phyloP scores from a whole-genome alignment of 2,113 vertebrate genomes.

The Lethenteron camtschaticum region DNA sequence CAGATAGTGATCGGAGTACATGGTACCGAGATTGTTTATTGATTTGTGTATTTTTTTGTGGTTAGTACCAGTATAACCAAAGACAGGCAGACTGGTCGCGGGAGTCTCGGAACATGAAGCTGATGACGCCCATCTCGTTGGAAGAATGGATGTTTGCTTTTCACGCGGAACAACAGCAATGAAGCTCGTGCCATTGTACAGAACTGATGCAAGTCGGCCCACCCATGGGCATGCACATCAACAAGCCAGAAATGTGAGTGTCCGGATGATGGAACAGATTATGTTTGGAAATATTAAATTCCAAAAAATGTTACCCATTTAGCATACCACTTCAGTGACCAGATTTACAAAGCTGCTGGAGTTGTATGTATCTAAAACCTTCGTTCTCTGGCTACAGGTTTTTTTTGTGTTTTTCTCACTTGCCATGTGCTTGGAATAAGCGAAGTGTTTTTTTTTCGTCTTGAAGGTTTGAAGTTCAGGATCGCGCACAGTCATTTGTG shows the following conservation, averaged over 20 bases:
- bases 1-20: not conserved
- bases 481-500: slow-evolving; percentile 10
- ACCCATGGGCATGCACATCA: slow-evolving; percentile 15
- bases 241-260: slow-evolving; percentile 17
- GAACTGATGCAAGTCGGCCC: slow-evolving; percentile 16
- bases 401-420: too few relatives aligned
- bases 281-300: too few relatives aligned
- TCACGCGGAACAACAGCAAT: slow-evolving; percentile 11
- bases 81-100: slow-evolving; percentile 18
- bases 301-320: too few relatives aligned
- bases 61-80: slow-evolving; percentile 13
- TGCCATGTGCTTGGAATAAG: too few relatives aligned
- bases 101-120: slow-evolving; percentile 15
- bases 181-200: slow-evolving; percentile 14
- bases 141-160: slow-evolving; percentile 17
- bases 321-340: too few relatives aligned
- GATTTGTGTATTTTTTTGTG: not conserved
- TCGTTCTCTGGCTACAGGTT: too few relatives aligned
- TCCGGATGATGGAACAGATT: not conserved
- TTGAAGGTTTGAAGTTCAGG: slow-evolving; percentile 12
- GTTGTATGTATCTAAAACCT: too few relatives aligned
- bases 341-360: too few relatives aligned
- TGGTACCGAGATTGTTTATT: slow-evolving; percentile 12
- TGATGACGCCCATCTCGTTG: slow-evolving; percentile 13
- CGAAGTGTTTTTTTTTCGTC: not conserved